Percentiles rank a stretch among this genome's conserved stretches.
Evolutionary conservation across 2,797 vertebrate species (phyloP).

Genomic region (Sphenodon punctatus): DNA sequence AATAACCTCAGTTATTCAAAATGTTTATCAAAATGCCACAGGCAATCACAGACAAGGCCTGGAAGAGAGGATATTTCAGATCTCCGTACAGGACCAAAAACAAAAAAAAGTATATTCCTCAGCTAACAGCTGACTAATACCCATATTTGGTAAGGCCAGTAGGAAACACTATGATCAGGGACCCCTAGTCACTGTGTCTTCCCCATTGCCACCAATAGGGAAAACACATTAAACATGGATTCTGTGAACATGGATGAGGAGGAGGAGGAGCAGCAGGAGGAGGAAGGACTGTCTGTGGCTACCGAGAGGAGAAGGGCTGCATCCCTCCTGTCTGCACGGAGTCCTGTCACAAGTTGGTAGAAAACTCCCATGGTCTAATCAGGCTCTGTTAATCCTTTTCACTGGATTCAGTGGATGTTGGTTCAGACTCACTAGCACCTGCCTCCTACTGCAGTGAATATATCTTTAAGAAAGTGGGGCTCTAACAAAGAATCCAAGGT

Average conservation of each 20-base stretch:
- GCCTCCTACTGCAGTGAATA: neutral
- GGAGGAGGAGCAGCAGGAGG: neutral
- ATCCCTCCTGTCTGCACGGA: neutral
- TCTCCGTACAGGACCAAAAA: slow-evolving; percentile 25
- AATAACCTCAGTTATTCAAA: slow-evolving; percentile 37
- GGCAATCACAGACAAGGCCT: slow-evolving; percentile 39
- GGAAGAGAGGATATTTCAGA: slow-evolving; percentile 21
- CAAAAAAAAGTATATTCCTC: slow-evolving; percentile 7
- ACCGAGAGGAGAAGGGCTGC: neutral
- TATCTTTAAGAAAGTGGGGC: no score
- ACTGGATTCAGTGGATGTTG: rapidly evolving
- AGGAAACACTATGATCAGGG: neutral
- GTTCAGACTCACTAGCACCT: rapidly evolving
- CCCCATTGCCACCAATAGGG: no score
- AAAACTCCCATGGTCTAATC: no score
- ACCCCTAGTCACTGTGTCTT: no score
- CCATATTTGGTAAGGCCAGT: neutral
- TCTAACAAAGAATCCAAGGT: no score
- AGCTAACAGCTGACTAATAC: neutral
- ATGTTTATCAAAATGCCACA: slow-evolving; percentile 29
- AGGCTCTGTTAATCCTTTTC: no score
- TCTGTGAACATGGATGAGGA: no score
- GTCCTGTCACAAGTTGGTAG: no score
- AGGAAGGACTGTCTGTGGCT: neutral
- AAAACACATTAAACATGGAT: no score